Percentiles rank a stretch among this genome's conserved stretches.
Conservation (phyloP, 2,797 vertebrate genomes). For the Nyctalus aviator region DNA sequence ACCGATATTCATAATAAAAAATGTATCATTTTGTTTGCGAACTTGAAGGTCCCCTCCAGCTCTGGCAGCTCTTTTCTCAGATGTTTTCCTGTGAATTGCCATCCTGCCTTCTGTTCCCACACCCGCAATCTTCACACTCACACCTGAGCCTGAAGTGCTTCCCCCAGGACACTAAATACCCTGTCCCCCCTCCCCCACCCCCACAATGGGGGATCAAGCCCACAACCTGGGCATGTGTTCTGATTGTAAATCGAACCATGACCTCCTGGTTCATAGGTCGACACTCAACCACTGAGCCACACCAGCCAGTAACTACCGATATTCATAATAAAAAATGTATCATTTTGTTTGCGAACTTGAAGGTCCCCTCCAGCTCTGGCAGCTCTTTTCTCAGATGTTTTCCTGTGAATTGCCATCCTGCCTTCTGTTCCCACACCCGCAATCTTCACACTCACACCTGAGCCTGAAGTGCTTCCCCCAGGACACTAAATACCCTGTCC, state of each 20-base stretch:
- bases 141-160: background rate
- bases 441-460: background rate
- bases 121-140: background rate
- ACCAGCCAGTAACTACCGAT: background rate
- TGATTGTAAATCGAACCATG: no score
- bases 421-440: background rate
- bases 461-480: background rate
- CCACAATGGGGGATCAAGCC: no score
- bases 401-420: background rate
- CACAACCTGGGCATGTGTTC: no score
- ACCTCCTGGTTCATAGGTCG: no score
- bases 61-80: background rate
- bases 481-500: background rate
- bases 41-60: background rate
- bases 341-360: background rate
- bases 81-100: background rate
- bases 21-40: background rate
- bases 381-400: background rate
- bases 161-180: background rate
- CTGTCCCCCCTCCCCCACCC: background rate
- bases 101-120: background rate
- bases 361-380: background rate
- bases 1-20: background rate
- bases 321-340: background rate
- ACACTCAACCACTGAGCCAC: no score